These are phyloP conservation scores for Aldrovandia affinis DNA, from an alignment of 2,797 vertebrate genomes.

Conservation along the genomic window DNA sequence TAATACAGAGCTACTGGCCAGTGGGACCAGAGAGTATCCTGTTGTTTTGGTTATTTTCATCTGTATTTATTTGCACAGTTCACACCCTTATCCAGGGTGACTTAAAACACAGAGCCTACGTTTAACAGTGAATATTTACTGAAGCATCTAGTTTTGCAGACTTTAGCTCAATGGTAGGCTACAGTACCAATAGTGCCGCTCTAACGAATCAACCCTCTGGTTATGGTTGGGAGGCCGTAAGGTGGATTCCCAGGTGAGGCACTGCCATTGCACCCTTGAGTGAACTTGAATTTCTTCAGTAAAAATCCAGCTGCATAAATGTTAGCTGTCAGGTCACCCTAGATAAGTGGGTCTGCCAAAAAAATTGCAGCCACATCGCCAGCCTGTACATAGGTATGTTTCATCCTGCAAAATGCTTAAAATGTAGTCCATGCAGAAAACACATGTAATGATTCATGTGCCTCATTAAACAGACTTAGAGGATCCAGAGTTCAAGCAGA, in stretches of 20 bases:
- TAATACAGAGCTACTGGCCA: constrained; percentile 45
- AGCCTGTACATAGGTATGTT: constrained; percentile 42
- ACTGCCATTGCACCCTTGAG: background rate
- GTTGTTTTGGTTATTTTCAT: background rate
- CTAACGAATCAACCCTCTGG: background rate
- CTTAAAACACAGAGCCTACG: background rate
- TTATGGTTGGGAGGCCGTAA: background rate
- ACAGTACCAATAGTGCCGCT: background rate
- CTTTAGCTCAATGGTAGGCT: background rate
- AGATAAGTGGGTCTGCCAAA: background rate
- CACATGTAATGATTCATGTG: constrained; percentile 56
- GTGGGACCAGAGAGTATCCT: background rate
- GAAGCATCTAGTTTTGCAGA: background rate
- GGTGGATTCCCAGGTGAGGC: background rate
- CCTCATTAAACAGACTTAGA: constrained; percentile 53
- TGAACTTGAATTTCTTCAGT: constrained; percentile 23
- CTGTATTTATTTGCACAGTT: background rate
- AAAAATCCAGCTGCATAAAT: constrained; percentile 17
- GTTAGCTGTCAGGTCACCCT: constrained; percentile 27
- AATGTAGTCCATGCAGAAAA: constrained; percentile 40
- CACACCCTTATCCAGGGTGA: background rate
- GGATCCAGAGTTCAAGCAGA: constrained; percentile 41
- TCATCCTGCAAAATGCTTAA: no score
- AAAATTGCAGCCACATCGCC: constrained; percentile 21
- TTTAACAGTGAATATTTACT: background rate